phyloP scores from a whole-genome alignment of 1,140 invertebrate genomes.

The Carposina sasakii region DNA sequence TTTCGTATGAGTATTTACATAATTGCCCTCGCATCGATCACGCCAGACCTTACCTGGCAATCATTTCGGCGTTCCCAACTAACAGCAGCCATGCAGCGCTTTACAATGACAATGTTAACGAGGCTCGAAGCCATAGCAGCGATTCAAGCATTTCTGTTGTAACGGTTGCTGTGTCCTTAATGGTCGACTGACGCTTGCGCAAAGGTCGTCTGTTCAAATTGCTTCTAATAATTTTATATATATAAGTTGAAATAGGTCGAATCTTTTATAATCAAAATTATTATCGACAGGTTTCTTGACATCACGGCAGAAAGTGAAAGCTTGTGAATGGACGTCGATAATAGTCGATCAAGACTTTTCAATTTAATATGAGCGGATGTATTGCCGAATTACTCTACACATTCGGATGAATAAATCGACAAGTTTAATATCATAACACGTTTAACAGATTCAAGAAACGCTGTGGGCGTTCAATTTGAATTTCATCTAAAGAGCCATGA shows the following conservation, averaged over 20 bases:
- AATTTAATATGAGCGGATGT: no score
- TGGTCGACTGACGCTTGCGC: constrained; percentile 44
- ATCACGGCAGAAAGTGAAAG: constrained; percentile 34
- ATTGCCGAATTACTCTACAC: no score
- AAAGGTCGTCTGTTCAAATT: constrained; percentile 44
- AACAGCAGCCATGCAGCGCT: constrained; percentile 10
- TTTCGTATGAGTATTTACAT: constrained; percentile 24
- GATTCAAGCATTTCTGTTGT: constrained; percentile 31
- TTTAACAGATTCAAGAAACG: no score
- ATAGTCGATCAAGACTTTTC: no score
- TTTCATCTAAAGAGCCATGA: no score
- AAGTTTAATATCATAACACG: no score
- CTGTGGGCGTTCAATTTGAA: no score
- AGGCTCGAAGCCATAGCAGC: constrained; percentile 14
- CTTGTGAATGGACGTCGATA: constrained; percentile 21
- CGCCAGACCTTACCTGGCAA: constrained; percentile 14
- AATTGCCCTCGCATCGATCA: constrained; percentile 17
- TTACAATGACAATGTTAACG: constrained; percentile 13
- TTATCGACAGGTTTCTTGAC: no score
- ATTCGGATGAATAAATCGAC: no score
- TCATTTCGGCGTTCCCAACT: constrained; percentile 13
- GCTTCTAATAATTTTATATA: constrained; percentile 31
- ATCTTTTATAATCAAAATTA: no score
- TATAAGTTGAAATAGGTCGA: constrained; percentile 18
- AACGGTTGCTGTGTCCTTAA: constrained; percentile 44